A percentile compares a stretch with the other conserved stretches of the same genome.
These are phyloP conservation scores for Heliconius eleuchia DNA, from an alignment of 1,140 invertebrate species.

Conservation along the genomic window DNA sequence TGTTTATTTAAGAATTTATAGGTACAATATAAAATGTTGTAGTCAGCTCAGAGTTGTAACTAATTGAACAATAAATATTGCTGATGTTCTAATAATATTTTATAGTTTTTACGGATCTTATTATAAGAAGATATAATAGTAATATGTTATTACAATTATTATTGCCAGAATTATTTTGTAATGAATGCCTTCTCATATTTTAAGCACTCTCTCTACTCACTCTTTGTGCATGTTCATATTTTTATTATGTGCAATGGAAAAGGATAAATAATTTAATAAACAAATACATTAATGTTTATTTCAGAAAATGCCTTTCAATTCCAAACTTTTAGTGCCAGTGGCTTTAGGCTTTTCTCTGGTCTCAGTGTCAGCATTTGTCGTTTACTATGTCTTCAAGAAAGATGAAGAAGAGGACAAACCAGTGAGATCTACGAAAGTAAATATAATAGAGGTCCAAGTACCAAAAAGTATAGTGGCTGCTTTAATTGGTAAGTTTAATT, in stretches of 20 bases:
- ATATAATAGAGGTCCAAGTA: conserved; percentile 66
- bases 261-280: not conserved
- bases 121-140: no score
- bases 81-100: not conserved
- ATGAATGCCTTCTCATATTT: no score
- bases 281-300: conserved; percentile 39
- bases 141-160: no score
- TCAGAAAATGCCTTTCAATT: conserved; percentile 63
- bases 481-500: conserved; percentile 64
- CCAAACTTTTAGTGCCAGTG: conserved; percentile 61
- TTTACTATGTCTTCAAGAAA: conserved; percentile 72
- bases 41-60: not conserved
- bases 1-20: not conserved
- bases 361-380: conserved; percentile 69
- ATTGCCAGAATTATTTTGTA: no score
- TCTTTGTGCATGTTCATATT: no score
- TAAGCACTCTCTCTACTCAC: no score
- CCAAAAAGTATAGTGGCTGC: conserved; percentile 71
- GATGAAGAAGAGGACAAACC: conserved; percentile 60
- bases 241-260: not conserved
- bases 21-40: not conserved
- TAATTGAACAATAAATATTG: not conserved
- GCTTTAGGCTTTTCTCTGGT: conserved; percentile 67
- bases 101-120: no score
- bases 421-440: conserved; percentile 58